Conservation (phyloP, 1,140 invertebrate genomes). For the Brachionus manjavacas region DNA sequence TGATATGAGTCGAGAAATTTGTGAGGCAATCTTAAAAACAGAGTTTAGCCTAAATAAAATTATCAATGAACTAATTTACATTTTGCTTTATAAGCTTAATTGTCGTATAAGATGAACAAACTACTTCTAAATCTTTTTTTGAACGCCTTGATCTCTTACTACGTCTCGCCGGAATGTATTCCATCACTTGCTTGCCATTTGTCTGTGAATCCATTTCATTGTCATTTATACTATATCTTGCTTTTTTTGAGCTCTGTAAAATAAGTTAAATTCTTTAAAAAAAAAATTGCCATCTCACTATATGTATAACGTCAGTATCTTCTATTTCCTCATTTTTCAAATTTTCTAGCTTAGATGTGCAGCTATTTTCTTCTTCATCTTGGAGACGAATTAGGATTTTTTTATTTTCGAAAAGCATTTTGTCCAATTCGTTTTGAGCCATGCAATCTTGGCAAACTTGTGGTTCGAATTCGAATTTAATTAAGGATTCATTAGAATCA, state of each 20-base stretch:
- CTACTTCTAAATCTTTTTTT: constrained; percentile 23
- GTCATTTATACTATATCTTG: not conserved
- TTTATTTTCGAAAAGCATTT: constrained; percentile 28
- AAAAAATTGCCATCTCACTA: not conserved
- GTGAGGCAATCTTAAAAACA: not conserved
- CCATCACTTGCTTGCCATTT: not conserved
- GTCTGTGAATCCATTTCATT: not conserved
- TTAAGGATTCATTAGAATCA: not conserved
- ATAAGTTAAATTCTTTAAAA: not conserved
- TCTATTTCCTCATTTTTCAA: not conserved
- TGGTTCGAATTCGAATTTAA: not conserved
- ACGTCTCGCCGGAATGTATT: not conserved
- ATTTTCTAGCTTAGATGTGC: not conserved
- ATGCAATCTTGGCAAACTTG: not conserved
- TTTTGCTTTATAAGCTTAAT: not conserved
- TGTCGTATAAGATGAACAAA: not conserved
- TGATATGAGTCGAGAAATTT: constrained; percentile 6
- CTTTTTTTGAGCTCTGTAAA: constrained; percentile 17
- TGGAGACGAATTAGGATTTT: not conserved
- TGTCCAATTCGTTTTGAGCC: not conserved
- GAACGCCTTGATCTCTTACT: not conserved
- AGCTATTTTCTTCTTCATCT: not conserved
- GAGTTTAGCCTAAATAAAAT: not conserved
- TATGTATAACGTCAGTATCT: not conserved
- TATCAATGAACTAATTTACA: not conserved